Conservation (phyloP, 2,888 invertebrate species). For the Eupithecia pulchellata region DNA sequence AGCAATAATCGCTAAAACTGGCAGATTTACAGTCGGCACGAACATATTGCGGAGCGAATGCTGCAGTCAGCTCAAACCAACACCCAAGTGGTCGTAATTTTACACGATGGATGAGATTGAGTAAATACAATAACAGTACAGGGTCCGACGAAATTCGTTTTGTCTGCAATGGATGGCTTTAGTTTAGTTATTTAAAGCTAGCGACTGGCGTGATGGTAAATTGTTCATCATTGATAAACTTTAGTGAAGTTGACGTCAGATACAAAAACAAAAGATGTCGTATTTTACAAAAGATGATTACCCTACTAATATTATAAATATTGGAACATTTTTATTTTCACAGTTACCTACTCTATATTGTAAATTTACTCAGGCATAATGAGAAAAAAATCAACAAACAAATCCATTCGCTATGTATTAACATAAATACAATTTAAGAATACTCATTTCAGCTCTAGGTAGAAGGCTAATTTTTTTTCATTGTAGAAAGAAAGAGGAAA, state of each 20-base stretch:
- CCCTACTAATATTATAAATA: neutral
- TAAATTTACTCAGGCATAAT: too few species aligned
- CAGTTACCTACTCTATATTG: neutral
- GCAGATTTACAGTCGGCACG: constrained; percentile 12
- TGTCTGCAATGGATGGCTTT: neutral
- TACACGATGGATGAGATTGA: constrained; percentile 22
- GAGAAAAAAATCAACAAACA: too few species aligned
- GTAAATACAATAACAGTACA: constrained; percentile 11
- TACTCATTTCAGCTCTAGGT: too few species aligned
- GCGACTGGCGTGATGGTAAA: neutral
- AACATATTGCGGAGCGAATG: constrained; percentile 20
- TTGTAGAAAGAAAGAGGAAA: too few species aligned
- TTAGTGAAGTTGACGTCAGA: neutral
- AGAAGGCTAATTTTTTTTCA: too few species aligned
- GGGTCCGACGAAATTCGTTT: neutral
- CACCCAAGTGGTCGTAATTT: constrained; percentile 22
- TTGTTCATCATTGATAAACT: neutral
- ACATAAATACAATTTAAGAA: too few species aligned
- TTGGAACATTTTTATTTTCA: neutral
- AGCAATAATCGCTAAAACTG: constrained; percentile 9
- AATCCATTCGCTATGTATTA: too few species aligned
- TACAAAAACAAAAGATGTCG: neutral
- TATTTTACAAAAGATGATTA: too few species aligned
- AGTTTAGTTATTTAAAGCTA: neutral
- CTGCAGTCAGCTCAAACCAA: constrained; percentile 21